Conservation (phyloP, 2,113 vertebrate species). For the Haemorhous mexicanus region DNA sequence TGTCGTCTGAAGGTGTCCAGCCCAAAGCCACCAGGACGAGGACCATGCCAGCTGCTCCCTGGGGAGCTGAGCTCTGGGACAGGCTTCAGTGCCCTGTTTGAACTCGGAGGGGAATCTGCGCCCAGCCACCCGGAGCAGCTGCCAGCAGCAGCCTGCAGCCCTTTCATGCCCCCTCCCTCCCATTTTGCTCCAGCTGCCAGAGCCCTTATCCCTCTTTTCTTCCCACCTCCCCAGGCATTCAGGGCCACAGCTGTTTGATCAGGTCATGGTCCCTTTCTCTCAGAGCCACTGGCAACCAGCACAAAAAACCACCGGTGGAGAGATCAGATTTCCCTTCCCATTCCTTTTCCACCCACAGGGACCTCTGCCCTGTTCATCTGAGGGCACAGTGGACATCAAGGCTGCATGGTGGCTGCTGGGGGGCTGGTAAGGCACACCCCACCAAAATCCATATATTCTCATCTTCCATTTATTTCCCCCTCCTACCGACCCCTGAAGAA, state of each 20-base stretch:
- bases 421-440: not conserved
- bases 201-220: slow-evolving; percentile 43
- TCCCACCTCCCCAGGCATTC: not conserved
- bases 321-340: not conserved
- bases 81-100: slow-evolving; percentile 75
- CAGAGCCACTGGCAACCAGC: not conserved
- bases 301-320: not conserved
- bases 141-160: slow-evolving; percentile 28
- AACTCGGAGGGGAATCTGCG: not conserved
- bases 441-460: not conserved
- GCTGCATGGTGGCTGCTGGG: not conserved
- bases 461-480: not conserved
- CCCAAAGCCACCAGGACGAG: slow-evolving; percentile 41
- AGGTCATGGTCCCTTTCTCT: slow-evolving; percentile 24
- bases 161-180: not conserved
- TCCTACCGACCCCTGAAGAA: not conserved
- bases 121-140: slow-evolving; percentile 54
- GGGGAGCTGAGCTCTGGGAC: slow-evolving; percentile 65
- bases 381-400: not conserved
- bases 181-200: not conserved
- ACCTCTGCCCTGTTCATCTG: not conserved
- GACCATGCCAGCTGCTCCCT: slow-evolving; percentile 50
- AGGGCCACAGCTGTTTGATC: slow-evolving; percentile 48
- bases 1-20: not conserved
- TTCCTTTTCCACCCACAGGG: not conserved